Conservation (phyloP, 1,140 invertebrate genomes). For the Trinorchestia longiramus region DNA sequence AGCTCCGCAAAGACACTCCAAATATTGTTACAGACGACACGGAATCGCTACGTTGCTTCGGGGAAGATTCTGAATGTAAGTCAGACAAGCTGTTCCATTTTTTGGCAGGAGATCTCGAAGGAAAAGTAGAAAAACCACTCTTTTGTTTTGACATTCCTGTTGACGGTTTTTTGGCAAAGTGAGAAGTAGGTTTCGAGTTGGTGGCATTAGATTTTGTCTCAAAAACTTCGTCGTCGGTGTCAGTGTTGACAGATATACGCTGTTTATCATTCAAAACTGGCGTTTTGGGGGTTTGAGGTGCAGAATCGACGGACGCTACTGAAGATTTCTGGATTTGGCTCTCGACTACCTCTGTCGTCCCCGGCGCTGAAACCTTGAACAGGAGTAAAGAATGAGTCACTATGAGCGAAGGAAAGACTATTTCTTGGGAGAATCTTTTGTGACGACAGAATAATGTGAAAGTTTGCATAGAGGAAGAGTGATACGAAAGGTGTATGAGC, state of each 20-base stretch:
- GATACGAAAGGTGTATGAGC: no score
- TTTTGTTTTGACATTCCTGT: background rate
- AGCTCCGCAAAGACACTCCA: background rate
- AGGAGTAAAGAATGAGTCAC: no score
- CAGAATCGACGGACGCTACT: background rate
- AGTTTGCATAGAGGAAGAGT: no score
- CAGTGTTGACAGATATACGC: background rate
- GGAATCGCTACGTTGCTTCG: background rate
- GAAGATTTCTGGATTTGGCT: background rate
- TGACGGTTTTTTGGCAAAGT: background rate
- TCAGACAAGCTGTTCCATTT: constrained; percentile 44
- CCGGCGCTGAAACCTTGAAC: background rate
- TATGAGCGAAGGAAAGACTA: no score
- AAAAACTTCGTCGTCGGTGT: constrained; percentile 1
- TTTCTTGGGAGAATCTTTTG: no score
- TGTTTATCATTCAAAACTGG: background rate
- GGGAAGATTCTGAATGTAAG: background rate
- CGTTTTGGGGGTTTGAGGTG: background rate
- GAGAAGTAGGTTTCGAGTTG: background rate
- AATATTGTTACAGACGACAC: background rate
- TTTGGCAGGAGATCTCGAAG: background rate
- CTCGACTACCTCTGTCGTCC: background rate
- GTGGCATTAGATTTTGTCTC: background rate
- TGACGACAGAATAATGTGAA: no score
- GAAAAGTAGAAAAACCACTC: background rate